phyloP scores from a whole-genome alignment of 1,140 invertebrate species.

The Bombus polaris region DNA sequence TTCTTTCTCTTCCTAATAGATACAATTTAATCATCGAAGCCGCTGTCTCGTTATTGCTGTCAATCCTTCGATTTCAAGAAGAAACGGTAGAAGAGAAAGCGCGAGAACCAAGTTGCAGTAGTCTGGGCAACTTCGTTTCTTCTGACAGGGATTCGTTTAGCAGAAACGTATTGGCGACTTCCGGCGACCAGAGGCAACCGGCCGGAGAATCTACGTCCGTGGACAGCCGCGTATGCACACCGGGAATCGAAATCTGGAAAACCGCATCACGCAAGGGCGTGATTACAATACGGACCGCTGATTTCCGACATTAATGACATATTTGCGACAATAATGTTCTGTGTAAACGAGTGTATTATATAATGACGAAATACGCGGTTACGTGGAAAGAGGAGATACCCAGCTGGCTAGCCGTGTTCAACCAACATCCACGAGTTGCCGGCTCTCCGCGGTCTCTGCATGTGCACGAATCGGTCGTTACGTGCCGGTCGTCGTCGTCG shows the following conservation, averaged over 20 bases:
- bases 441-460: neutral
- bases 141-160: constrained; percentile 64
- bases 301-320: constrained; percentile 79
- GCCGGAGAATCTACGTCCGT: constrained; percentile 36
- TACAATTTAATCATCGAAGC: too few species aligned
- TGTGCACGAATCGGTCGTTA: constrained; percentile 55
- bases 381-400: constrained; percentile 21
- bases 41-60: too few species aligned
- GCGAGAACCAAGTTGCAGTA: neutral
- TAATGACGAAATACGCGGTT: constrained; percentile 66
- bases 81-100: neutral
- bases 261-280: constrained; percentile 74
- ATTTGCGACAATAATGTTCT: constrained; percentile 79
- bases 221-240: constrained; percentile 13
- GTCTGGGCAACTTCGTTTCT: constrained; percentile 22
- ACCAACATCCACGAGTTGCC: constrained; percentile 14
- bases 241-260: constrained; percentile 64
- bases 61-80: neutral
- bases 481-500: constrained; percentile 38
- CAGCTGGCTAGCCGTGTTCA: neutral
- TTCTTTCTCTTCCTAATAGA: too few species aligned
- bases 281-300: constrained; percentile 71
- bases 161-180: constrained; percentile 67
- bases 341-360: constrained; percentile 78
- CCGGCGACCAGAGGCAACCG: constrained; percentile 54